Evolutionary conservation across 35 echinoderm and acorn worm species (phyloP).

Genomic region (Lytechinus variegatus): DNA sequence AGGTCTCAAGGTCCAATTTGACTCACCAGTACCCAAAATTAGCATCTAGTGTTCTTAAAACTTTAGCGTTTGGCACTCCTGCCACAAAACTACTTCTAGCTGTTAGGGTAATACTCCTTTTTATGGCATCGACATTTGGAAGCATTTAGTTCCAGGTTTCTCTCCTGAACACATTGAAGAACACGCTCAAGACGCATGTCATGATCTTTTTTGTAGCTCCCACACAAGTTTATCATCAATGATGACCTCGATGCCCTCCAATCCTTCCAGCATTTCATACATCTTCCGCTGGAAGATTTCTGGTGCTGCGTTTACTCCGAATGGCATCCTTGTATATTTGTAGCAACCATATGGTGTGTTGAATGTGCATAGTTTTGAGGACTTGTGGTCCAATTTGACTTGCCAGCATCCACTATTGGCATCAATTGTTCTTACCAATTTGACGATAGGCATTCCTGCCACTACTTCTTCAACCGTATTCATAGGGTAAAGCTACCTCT

Average conservation of each 20-base stretch:
- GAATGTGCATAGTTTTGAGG: background rate
- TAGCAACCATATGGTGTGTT: slow-evolving; percentile 57
- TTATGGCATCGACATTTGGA: too few relatives aligned
- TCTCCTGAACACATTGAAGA: background rate
- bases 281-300: slow-evolving; percentile 50
- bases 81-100: too few relatives aligned
- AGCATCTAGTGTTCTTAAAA: too few relatives aligned
- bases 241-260: slow-evolving; percentile 30
- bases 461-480: background rate
- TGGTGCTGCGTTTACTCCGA: slow-evolving; percentile 58
- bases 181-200: slow-evolving; percentile 52
- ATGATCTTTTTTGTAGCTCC: slow-evolving; percentile 46
- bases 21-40: too few relatives aligned
- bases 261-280: slow-evolving; percentile 45
- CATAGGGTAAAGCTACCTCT: background rate
- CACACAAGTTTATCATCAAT: background rate
- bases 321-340: slow-evolving; percentile 48
- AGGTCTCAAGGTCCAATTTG: too few relatives aligned
- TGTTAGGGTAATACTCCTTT: too few relatives aligned
- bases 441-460: background rate
- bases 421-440: slow-evolving; percentile 19
- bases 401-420: background rate
- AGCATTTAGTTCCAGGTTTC: slow-evolving; percentile 67
- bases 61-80: too few relatives aligned
- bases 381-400: background rate